Percentiles rank a stretch among this genome's conserved stretches.
These are phyloP conservation scores for Hydra vulgaris DNA, from an alignment of 30 jellyfish, hydroid and myxozoan species.

Conservation along the genomic window DNA sequence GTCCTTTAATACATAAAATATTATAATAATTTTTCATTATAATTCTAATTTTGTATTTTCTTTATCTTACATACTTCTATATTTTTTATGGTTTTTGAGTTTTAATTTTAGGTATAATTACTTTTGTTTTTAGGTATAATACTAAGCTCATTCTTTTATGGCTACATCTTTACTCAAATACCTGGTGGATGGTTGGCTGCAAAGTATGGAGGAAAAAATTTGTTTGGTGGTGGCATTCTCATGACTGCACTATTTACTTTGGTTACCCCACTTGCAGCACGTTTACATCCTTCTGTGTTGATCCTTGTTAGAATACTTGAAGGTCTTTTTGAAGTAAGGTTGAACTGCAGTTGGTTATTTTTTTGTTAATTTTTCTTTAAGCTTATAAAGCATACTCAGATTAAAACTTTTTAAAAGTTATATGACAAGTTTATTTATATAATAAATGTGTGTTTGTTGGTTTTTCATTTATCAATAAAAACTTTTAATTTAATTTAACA, in stretches of 20 bases:
- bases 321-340: slow-evolving; percentile 79
- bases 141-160: slow-evolving; percentile 87
- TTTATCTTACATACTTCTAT: too few species aligned
- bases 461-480: too few species aligned
- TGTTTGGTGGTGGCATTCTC: slow-evolving; percentile 88
- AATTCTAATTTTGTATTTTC: too few species aligned
- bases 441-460: too few species aligned
- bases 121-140: slow-evolving; percentile 40
- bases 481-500: too few species aligned
- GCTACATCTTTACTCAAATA: slow-evolving; percentile 83
- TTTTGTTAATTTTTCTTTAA: background rate
- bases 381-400: background rate
- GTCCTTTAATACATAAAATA: too few species aligned
- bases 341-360: background rate
- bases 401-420: background rate
- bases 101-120: too few species aligned
- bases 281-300: slow-evolving; percentile 44
- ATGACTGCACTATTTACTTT: slow-evolving; percentile 89
- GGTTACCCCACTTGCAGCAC: slow-evolving; percentile 86
- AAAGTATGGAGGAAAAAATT: slow-evolving; percentile 68
- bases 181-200: slow-evolving; percentile 99
- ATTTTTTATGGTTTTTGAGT: too few species aligned
- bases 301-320: slow-evolving; percentile 67
- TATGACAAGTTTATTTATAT: too few species aligned
- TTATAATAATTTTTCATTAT: too few species aligned